Evolutionary conservation across 1,140 invertebrate species (phyloP), one percentile per base, ranked within the genome.

Genomic region (Euborellia annulipes): DNA sequence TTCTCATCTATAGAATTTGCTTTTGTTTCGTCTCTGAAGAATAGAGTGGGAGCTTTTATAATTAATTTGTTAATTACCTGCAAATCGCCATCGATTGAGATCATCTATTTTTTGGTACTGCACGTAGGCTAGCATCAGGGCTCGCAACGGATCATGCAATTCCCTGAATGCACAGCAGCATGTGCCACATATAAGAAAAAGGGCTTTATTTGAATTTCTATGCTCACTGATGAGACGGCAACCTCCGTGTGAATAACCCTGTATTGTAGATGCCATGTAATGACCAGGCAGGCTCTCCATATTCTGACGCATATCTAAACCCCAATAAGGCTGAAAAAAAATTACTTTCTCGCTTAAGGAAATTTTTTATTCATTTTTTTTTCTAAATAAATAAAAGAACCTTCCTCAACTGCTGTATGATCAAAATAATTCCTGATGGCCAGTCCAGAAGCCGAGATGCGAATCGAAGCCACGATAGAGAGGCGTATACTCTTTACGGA

Each of bases 341-440:
- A 27, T 27, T 6, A 27, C 23, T 27, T 6, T 11, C 23, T 27
- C 11, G 23, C 23, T 27, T 27, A 27, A 27, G 23, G 11, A 27
- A n/a, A n/a, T n/a, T n/a, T n/a, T n/a, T n/a, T n/a, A n/a, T n/a
- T 27, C 23, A 11, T 11, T 27, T 6, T 11, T 27, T 27, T 27
- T 6, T 27, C 23, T 27, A 27, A 41, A 3, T 23, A 38, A 30
- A 17, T n/a, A n/a, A n/a, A n/a, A n/a, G n/a, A n/a, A 75, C 73
- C 73, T 16, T 44, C 63, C 62, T 85, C 82, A 19, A 73, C 66
- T 2, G 76, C 75, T 0, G 74, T 81, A 52, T 92, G 87, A 63
- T 89, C 84, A 56, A 73, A 85, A 58, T 92, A 89, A 63, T n/a
- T 92, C 88, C 6, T 89, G 83, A 59, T 82, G 80, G 0, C 88